These are phyloP conservation scores for Yponomeuta cagnagella DNA, from an alignment of 2,888 invertebrate genomes.

Conservation along the genomic window DNA sequence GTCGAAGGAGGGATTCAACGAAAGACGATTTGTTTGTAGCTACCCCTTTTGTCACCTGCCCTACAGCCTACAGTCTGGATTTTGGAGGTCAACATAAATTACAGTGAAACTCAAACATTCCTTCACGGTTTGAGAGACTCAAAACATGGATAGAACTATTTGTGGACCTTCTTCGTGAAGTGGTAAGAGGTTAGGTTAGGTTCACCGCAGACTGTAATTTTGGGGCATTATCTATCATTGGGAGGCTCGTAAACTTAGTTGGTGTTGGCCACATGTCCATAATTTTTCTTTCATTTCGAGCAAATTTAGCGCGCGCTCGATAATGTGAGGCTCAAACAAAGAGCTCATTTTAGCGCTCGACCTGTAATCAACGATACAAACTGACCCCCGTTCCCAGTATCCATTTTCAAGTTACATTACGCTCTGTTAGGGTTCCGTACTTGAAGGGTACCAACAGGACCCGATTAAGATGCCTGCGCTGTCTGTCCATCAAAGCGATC, in stretches of 20 bases:
- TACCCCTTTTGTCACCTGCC: not conserved
- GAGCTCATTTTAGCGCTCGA: constrained; percentile 50
- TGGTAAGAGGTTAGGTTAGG: not conserved
- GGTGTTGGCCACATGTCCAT: constrained; percentile 6
- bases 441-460: too few species aligned
- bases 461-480: too few species aligned
- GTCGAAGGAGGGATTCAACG: not conserved
- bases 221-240: constrained; percentile 52
- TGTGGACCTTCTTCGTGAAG: not conserved
- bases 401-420: constrained; percentile 40
- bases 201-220: constrained; percentile 49
- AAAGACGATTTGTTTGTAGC: not conserved
- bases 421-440: constrained; percentile 36
- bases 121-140: too few species aligned
- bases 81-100: too few species aligned
- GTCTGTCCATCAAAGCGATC: too few species aligned
- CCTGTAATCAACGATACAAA: constrained; percentile 57
- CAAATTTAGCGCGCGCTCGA: constrained; percentile 24
- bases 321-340: constrained; percentile 55
- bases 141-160: not conserved
- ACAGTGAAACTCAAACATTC: too few species aligned
- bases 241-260: constrained; percentile 31
- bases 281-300: constrained; percentile 5
- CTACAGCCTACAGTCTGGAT: too few species aligned
- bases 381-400: constrained; percentile 43